Base-by-base conservation (phyloP, 2,797 vertebrate species). In the Perodicticus potto region DNA sequence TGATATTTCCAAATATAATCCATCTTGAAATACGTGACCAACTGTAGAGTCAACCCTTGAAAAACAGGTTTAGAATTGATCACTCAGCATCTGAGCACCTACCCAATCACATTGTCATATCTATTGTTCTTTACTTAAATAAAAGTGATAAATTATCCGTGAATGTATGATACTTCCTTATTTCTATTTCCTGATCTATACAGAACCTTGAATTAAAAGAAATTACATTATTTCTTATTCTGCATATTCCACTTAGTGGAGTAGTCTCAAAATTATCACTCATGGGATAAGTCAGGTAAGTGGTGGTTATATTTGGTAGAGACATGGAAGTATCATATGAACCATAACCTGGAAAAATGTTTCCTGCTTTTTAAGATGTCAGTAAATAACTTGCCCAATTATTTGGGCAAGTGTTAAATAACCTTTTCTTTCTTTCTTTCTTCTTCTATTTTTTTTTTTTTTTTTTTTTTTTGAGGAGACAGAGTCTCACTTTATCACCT, bases 1-100 rank as follows among this genome's bases (percentile, higher is more conserved):
- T 77, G 74, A 78, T 45, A 23, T 73, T 92, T 76, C 49, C 70
- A 93, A 91, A 91, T 69, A 27, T 55, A 92, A 55, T 67, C 55
- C 29, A 40, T 57, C 40, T 29, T 91, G 91, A 95, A 94, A 91
- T 57, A 43, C 89, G 43, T 86, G 61, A 14, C 17, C 40, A 69
- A 29, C 67, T 55, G 2, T 59, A 74, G 32, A 76, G 34, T 92
- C 19, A 80, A 70, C 9, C 17, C 40, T 34, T 69, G 87, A 53
- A 74, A 90, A 81, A 65, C 9, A 49, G 29, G 7, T 78, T 70
- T 84, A 69, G 55, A 80, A 84, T 43, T 55, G 72, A 92, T 34
- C n/a, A 53, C 22, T 34, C 17, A 78, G 61, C 45, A 53, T 59
- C 40, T 86, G 76, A 91, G 14, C 59, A 63, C 57, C 55, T 34